These are phyloP conservation scores for Ahaetulla prasina DNA, from an alignment of 2,113 vertebrate species.

Conservation along the genomic window DNA sequence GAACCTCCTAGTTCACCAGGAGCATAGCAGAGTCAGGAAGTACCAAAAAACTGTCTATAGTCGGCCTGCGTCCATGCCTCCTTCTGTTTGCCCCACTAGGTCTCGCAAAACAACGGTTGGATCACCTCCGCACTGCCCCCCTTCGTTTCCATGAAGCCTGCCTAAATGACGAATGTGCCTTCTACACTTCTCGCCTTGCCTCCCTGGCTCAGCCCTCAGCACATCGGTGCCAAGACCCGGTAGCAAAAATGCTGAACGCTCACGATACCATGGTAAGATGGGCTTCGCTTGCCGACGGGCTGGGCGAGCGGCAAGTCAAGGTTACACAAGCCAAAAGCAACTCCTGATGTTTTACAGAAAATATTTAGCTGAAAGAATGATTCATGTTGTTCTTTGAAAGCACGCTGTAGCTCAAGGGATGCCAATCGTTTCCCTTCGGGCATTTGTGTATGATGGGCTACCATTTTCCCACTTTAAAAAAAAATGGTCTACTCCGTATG, in stretches of 20 bases:
- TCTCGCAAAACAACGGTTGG: constrained; percentile 53
- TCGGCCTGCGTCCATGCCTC: not conserved
- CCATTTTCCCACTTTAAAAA: not conserved
- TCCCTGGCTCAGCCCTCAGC: not conserved
- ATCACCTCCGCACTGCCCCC: constrained; percentile 43
- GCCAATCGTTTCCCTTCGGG: not conserved
- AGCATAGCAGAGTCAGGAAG: too few species aligned
- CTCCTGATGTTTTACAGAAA: not conserved
- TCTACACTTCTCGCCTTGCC: constrained; percentile 55
- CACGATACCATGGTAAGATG: not conserved
- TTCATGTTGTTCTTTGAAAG: not conserved
- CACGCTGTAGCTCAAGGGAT: not conserved
- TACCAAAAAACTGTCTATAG: not conserved
- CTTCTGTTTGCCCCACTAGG: not conserved
- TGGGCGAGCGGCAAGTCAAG: not conserved
- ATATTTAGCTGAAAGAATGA: not conserved
- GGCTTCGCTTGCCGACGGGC: not conserved
- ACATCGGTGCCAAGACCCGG: constrained; percentile 55
- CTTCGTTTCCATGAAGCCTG: constrained; percentile 52
- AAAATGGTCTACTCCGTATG: too few species aligned
- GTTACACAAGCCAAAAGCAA: not conserved
- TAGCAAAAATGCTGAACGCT: constrained; percentile 32
- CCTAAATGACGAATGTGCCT: constrained; percentile 66
- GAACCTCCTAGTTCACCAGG: not conserved
- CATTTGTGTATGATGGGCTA: not conserved